Evolutionary conservation across 2,113 vertebrate genomes (phyloP).

Genomic region (Gnathonemus longibarbis): DNA sequence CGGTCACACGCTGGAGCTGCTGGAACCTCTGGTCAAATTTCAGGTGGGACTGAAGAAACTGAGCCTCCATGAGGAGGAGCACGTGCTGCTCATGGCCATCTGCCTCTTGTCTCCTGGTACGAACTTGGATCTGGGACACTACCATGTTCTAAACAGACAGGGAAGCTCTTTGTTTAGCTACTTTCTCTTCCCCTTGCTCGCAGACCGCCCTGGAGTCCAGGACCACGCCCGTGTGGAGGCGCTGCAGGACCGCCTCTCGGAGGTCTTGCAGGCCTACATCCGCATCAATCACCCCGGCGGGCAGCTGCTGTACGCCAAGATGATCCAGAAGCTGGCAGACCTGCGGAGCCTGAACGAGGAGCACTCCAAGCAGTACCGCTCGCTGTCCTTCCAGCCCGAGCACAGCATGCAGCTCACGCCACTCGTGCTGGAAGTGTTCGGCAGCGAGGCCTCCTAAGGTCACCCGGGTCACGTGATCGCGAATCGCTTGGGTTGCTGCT

Average conservation of each 20-base stretch:
- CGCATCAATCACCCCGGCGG: conserved; percentile 75
- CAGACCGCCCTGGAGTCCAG: conserved; percentile 87
- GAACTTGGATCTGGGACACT: not conserved
- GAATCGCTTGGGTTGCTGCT: not conserved
- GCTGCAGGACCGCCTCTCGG: conserved; percentile 83
- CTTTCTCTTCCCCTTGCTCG: not conserved
- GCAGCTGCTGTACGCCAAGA: conserved; percentile 87
- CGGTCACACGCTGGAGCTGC: conserved; percentile 83
- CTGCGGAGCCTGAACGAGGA: conserved; percentile 93
- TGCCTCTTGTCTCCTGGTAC: conserved; percentile 92
- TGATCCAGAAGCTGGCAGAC: conserved; percentile 97
- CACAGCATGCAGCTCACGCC: conserved; percentile 94
- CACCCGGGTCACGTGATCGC: not conserved
- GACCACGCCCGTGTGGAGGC: conserved; percentile 75
- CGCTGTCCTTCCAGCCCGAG: conserved; percentile 82
- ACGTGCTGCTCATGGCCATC: conserved; percentile 96
- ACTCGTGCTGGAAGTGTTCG: conserved; percentile 90
- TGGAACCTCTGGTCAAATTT: conserved; percentile 92
- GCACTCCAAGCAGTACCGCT: conserved; percentile 92
- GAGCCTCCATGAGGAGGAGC: conserved; percentile 84
- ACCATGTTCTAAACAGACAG: not conserved
- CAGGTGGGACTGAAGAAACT: conserved; percentile 94
- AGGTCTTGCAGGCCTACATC: conserved; percentile 88
- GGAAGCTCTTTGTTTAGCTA: not conserved
- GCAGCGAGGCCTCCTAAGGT: conserved; percentile 81